phyloP scores from a whole-genome alignment of 2,797 vertebrate genomes.

The Caiman crocodilus region DNA sequence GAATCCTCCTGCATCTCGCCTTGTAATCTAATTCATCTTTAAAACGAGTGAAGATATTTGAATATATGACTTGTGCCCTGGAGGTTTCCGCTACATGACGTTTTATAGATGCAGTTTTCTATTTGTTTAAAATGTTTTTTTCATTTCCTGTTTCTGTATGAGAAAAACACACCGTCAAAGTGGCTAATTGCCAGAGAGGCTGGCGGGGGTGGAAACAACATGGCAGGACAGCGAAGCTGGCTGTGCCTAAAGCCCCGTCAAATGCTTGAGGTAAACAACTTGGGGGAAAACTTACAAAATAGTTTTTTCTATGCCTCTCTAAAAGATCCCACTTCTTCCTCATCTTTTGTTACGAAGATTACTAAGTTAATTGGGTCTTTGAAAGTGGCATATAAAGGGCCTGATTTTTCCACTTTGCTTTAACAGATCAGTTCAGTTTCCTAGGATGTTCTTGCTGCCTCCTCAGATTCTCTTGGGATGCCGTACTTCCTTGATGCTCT shows the following conservation, averaged over 20 bases:
- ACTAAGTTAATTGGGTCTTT: neutral
- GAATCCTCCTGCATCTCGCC: neutral
- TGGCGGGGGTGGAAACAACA: neutral
- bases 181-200: neutral
- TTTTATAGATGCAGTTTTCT: neutral
- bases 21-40: neutral
- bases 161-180: neutral
- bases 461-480: too few relatives aligned
- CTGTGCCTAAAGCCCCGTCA: neutral
- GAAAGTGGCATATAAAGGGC: neutral
- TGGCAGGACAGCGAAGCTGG: neutral
- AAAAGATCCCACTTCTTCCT: too few relatives aligned
- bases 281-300: neutral
- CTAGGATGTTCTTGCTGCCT: too few relatives aligned
- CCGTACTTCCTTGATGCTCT: too few relatives aligned
- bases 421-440: neutral
- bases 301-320: too few relatives aligned
- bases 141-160: neutral
- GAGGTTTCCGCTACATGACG: neutral
- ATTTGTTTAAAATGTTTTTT: neutral
- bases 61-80: neutral
- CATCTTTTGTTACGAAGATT: too few relatives aligned
- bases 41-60: neutral
- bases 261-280: neutral
- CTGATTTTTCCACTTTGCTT: neutral